Conservation (phyloP, 1,140 invertebrate genomes). For the Hyphantria cunea region DNA sequence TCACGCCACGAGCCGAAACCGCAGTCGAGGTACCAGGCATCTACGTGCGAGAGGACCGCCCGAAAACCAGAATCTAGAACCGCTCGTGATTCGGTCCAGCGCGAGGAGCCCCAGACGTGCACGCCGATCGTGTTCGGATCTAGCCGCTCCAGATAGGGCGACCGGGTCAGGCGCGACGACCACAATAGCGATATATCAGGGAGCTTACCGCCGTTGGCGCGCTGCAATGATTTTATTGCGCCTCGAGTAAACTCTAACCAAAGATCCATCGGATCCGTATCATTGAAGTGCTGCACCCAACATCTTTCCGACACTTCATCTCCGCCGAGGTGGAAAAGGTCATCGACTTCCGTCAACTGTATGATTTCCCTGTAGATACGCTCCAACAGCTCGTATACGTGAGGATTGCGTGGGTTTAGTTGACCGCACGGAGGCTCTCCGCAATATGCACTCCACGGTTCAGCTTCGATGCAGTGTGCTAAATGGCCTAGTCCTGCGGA, state of each 20-base stretch:
- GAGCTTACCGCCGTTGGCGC: slow-evolving; percentile 84
- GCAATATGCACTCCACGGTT: slow-evolving; percentile 90
- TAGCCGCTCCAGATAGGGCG: slow-evolving; percentile 86
- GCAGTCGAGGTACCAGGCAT: slow-evolving; percentile 93
- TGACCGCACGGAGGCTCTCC: slow-evolving; percentile 93
- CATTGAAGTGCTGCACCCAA: slow-evolving; percentile 88
- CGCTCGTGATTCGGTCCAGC: slow-evolving; percentile 88
- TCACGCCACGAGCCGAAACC: slow-evolving; percentile 91
- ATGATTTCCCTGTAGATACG: slow-evolving; percentile 86
- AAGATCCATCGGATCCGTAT: slow-evolving; percentile 87
- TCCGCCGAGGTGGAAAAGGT: slow-evolving; percentile 91
- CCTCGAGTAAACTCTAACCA: slow-evolving; percentile 90
- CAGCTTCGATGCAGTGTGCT: slow-evolving; percentile 88
- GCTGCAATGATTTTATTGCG: slow-evolving; percentile 83
- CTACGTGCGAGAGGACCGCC: slow-evolving; percentile 91
- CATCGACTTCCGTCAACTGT: slow-evolving; percentile 84
- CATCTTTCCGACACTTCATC: slow-evolving; percentile 89
- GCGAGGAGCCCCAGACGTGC: slow-evolving; percentile 90
- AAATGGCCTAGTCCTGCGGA: slow-evolving; percentile 85
- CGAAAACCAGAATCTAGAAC: slow-evolving; percentile 88
- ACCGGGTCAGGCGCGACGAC: slow-evolving; percentile 90
- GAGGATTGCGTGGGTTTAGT: slow-evolving; percentile 89
- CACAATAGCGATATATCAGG: slow-evolving; percentile 87
- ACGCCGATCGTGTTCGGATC: slow-evolving; percentile 81
- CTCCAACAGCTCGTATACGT: slow-evolving; percentile 87